Evolutionary conservation across 1,140 invertebrate genomes (phyloP).

Genomic region (Panagrolaimus sp.): DNA sequence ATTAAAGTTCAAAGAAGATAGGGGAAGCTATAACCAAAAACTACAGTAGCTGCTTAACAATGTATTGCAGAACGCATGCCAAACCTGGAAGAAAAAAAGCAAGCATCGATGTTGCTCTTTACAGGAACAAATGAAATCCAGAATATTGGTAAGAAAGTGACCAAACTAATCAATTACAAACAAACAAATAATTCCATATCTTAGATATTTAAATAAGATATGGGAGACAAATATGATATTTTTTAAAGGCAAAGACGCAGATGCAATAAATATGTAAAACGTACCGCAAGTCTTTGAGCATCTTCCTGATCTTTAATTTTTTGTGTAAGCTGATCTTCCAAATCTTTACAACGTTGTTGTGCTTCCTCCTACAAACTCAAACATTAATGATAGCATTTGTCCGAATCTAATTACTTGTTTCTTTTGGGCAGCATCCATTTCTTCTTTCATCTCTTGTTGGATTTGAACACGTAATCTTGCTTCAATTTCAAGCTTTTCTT

Average conservation of each 20-base stretch:
- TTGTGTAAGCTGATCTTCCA: slow-evolving; percentile 34
- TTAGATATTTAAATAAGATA: slow-evolving; percentile 13
- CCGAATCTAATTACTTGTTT: slow-evolving; percentile 30
- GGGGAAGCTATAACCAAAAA: slow-evolving; percentile 7
- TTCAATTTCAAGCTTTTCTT: slow-evolving; percentile 43
- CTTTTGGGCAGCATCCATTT: slow-evolving; percentile 39
- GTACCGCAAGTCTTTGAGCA: slow-evolving; percentile 41
- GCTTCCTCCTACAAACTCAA: slow-evolving; percentile 39
- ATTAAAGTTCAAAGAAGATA: not conserved
- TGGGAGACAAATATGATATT: not conserved
- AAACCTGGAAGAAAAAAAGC: not conserved
- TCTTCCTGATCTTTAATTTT: slow-evolving; percentile 41
- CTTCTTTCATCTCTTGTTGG: slow-evolving; percentile 40
- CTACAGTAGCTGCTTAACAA: not conserved
- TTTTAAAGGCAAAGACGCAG: not conserved
- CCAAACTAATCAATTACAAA: not conserved
- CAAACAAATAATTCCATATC: slow-evolving; percentile 2
- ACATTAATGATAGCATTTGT: slow-evolving; percentile 6
- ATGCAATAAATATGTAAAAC: slow-evolving; percentile 15
- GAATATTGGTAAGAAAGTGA: not conserved
- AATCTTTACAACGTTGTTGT: slow-evolving; percentile 31
- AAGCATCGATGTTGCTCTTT: not conserved
- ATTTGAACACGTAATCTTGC: slow-evolving; percentile 38
- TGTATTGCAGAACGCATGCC: not conserved
- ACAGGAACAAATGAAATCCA: not conserved